phyloP scores from a whole-genome alignment of 2,797 vertebrate species.

The Harpagifer antarcticus region DNA sequence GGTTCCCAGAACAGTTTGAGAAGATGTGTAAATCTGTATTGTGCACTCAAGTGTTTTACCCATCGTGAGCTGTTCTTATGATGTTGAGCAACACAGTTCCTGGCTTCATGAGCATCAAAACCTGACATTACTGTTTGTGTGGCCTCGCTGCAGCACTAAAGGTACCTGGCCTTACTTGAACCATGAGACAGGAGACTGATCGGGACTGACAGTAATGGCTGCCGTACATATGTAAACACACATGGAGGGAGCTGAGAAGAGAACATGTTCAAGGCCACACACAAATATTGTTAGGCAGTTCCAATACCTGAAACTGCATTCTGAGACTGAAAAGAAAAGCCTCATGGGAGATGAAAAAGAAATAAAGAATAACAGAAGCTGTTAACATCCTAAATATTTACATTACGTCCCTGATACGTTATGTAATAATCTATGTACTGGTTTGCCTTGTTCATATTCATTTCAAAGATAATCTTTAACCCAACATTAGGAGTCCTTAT shows the following conservation, averaged over 20 bases:
- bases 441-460: not conserved
- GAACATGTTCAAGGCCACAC: constrained; percentile 8
- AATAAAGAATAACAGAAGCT: not conserved
- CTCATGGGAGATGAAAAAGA: not conserved
- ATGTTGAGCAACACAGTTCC: constrained; percentile 22
- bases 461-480: constrained; percentile 7
- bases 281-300: constrained; percentile 16
- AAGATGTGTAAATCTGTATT: constrained; percentile 19
- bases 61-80: constrained; percentile 15
- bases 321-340: constrained; percentile 11
- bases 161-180: constrained; percentile 9
- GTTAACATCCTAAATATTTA: constrained; percentile 1
- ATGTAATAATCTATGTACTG: not conserved
- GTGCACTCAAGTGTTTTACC: not conserved
- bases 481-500: constrained; percentile 18
- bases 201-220: constrained; percentile 39
- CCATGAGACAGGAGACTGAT: constrained; percentile 41
- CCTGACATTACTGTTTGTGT: constrained; percentile 10
- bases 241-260: constrained; percentile 23
- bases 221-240: constrained; percentile 30
- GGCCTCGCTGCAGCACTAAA: constrained; percentile 20
- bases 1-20: constrained; percentile 4
- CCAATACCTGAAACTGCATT: constrained; percentile 8
- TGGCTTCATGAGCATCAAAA: constrained; percentile 17
- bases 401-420: not conserved